Base-by-base conservation (phyloP, 2,888 invertebrate species). In the Platycheirus albimanus region DNA sequence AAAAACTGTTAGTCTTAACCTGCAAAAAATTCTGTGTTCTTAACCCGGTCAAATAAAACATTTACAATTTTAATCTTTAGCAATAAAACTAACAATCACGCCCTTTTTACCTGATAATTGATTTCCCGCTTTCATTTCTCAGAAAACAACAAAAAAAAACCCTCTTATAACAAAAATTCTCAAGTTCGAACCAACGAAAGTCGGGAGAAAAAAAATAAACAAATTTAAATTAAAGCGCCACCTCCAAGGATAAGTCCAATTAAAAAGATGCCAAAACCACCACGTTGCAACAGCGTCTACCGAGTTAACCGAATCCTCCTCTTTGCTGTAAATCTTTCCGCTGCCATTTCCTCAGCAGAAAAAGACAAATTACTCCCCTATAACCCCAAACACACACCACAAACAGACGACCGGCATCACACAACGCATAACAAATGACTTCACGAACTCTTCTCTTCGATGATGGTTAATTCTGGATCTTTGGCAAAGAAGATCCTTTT, bases 381-480 rank as follows among this genome's bases (percentile, higher is more conserved):
- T 56, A 47, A 64, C 63, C 61, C 54, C 43, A 74, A 17, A 70
- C 69, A 74, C 51, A 49, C n/a, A n/a, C n/a, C n/a, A n/a, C n/a
- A n/a, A n/a, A n/a, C n/a, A n/a, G n/a, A n/a, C n/a, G n/a, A n/a
- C n/a, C 38, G 70, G 15, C 19, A n/a, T n/a, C n/a, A n/a, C n/a
- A 54, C 66, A 58, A 70, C 70, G 66, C 71, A 83, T 67, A 81
- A 81, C 76, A 81, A 71, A 76, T 81, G 70, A 70, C 77, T 81
- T 71, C 7, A 47, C 64, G 13, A 70, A 64, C 28, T 33, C 15
- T 15, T 61, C 30, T 2, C n/a, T n/a, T n/a, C n/a, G n/a, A n/a
- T n/a, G n/a, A n/a, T n/a, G n/a, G n/a, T n/a, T n/a, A n/a, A n/a
- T n/a, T n/a, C 38, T 45, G 45, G 71, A 15, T 41, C 64, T 36